Evolutionary conservation across 2,888 invertebrate species (phyloP).

Genomic region (Craniophora ligustri): DNA sequence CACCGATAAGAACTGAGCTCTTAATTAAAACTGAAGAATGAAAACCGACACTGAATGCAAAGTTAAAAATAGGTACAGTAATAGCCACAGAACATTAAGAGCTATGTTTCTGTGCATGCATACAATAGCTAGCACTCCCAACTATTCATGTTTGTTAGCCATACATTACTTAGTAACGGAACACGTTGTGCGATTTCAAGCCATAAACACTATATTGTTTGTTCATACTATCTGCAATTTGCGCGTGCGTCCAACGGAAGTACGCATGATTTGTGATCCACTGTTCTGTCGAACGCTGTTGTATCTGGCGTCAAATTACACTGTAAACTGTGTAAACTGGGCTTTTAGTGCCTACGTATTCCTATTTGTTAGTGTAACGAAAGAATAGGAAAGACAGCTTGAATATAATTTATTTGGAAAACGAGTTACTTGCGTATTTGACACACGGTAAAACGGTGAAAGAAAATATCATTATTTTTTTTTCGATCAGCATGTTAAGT

Average conservation of each 20-base stretch:
- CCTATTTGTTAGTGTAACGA: no score
- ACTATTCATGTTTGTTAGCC: not conserved
- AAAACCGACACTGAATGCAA: no score
- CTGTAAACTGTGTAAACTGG: slow-evolving; percentile 20
- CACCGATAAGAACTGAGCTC: no score
- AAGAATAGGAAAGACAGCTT: no score
- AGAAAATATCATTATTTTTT: no score
- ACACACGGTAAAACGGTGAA: no score
- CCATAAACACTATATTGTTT: slow-evolving; percentile 51
- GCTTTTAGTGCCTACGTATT: not conserved
- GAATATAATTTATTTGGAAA: no score
- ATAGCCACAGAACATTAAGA: no score
- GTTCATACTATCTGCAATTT: slow-evolving; percentile 41
- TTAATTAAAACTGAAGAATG: no score
- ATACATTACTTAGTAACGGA: slow-evolving; percentile 29
- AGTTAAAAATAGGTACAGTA: no score
- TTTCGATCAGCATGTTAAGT: no score
- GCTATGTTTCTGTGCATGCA: not conserved
- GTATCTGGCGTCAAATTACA: slow-evolving; percentile 36
- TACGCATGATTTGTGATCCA: slow-evolving; percentile 49
- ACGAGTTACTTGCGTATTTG: no score
- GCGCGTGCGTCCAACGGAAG: slow-evolving; percentile 35
- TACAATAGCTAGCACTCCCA: slow-evolving; percentile 16
- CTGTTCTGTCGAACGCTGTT: slow-evolving; percentile 40
- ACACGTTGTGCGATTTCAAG: slow-evolving; percentile 41